phyloP scores from a whole-genome alignment of 2,888 invertebrate species.

The Dasypolia templi region DNA sequence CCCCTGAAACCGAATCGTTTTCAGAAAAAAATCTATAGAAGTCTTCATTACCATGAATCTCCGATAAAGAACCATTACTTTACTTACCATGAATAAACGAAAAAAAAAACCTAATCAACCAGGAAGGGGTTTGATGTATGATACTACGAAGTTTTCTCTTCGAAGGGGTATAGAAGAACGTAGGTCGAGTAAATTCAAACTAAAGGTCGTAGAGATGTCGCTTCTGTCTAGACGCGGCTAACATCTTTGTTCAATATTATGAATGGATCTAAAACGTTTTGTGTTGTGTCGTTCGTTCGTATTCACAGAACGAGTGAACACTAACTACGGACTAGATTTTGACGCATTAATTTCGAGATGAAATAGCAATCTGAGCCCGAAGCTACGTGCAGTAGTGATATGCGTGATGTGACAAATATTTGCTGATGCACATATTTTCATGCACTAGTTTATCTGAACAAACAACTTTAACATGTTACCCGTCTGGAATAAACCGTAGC shows the following conservation, averaged over 20 bases:
- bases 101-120: no score
- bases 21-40: neutral
- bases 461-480: neutral
- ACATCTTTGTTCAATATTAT: neutral
- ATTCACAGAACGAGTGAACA: neutral
- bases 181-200: neutral
- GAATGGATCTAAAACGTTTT: neutral
- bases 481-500: conserved; percentile 6
- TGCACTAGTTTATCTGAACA: conserved; percentile 8
- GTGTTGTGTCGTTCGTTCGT: neutral
- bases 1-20: neutral
- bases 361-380: conserved; percentile 11
- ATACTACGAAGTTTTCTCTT: neutral
- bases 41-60: neutral
- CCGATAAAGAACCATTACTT: neutral
- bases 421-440: conserved; percentile 10
- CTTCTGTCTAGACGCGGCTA: neutral
- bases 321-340: neutral
- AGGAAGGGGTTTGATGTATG: neutral
- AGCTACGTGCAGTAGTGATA: conserved; percentile 1
- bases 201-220: neutral
- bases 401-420: conserved; percentile 6
- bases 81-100: neutral
- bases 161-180: neutral
- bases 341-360: neutral